Percentiles rank a stretch among this genome's conserved stretches.
Conservation (phyloP, 2,797 vertebrate genomes). For the Hippopotamyrus pictus region DNA sequence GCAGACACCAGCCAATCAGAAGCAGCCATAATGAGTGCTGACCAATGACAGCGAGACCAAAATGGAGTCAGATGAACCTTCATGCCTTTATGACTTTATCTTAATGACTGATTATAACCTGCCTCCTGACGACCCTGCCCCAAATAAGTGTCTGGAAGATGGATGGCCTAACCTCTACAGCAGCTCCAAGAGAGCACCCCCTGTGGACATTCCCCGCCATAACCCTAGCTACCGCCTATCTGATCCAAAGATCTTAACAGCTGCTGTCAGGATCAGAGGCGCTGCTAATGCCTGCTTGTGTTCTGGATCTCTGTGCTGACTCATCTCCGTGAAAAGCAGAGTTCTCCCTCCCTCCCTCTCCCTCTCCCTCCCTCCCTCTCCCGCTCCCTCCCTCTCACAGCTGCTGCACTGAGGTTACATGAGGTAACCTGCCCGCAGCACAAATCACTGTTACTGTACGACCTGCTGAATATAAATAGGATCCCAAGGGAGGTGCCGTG, state of each 20-base stretch:
- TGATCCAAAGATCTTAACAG: background rate
- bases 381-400: conserved; percentile 35
- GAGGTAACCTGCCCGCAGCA: conserved; percentile 34
- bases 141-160: background rate
- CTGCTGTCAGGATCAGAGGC: background rate
- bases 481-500: background rate
- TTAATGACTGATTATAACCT: background rate
- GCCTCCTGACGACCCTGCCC: background rate
- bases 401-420: conserved; percentile 26
- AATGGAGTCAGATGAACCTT: background rate
- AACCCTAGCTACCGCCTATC: background rate
- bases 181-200: background rate
- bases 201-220: conserved; percentile 4
- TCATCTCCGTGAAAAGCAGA: conserved; percentile 14
- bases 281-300: background rate
- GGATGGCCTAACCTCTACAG: background rate
- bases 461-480: conserved; percentile 25
- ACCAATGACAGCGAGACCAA: background rate
- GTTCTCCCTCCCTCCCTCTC: background rate
- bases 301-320: conserved; percentile 13
- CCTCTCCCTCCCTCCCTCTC: conserved; percentile 26
- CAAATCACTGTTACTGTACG: conserved; percentile 24
- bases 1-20: background rate
- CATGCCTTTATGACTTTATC: background rate
- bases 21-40: background rate